A percentile compares a stretch with the other conserved stretches of the same genome.
Conservation (phyloP, 2,888 invertebrate species). For the Lapara coniferarum region DNA sequence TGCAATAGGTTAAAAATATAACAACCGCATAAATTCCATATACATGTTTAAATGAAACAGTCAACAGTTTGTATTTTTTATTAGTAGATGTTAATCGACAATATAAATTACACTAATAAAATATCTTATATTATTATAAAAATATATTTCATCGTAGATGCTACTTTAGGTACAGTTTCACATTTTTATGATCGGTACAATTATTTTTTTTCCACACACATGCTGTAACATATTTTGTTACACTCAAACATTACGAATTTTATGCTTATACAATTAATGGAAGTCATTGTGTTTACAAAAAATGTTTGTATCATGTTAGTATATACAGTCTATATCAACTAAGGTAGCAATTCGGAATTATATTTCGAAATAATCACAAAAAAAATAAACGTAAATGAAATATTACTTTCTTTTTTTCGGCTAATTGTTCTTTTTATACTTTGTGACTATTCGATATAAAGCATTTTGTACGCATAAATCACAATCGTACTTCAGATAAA, state of each 20-base stretch:
- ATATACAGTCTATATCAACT: no score
- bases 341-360: no score
- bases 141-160: constrained; percentile 60
- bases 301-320: neutral
- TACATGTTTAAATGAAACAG: constrained; percentile 1
- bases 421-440: no score
- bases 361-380: no score
- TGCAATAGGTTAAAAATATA: no score
- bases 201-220: neutral
- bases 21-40: no score
- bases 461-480: no score
- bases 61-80: constrained; percentile 45
- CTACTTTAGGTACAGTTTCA: constrained; percentile 52
- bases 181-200: constrained; percentile 6
- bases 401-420: no score
- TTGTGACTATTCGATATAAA: no score
- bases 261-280: neutral
- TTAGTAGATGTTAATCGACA: constrained; percentile 55
- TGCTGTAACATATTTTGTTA: neutral
- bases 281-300: neutral
- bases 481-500: no score
- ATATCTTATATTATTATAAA: constrained; percentile 56
- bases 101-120: constrained; percentile 67
- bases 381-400: no score
- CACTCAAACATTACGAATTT: neutral